Percentiles rank a stretch among this genome's conserved stretches.
Conservation (phyloP, 2,888 invertebrate genomes). For the Drosophila mercatorum region DNA sequence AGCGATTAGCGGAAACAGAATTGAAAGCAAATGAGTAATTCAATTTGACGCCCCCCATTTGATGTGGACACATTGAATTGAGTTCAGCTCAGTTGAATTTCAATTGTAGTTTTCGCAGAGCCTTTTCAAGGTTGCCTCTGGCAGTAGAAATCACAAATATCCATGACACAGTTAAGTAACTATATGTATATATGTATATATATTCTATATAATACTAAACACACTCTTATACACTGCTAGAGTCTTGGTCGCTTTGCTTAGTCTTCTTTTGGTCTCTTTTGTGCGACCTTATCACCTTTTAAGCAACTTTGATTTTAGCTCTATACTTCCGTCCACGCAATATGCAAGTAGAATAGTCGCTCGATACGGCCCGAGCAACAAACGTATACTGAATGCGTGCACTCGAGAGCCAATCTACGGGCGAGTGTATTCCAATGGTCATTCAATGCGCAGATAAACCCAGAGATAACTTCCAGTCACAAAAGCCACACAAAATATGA, state of each 20-base stretch:
- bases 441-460: slow-evolving; percentile 47
- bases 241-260: neutral
- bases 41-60: slow-evolving; percentile 64
- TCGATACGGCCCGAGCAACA: slow-evolving; percentile 52
- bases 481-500: slow-evolving; percentile 42
- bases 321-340: slow-evolving; percentile 66
- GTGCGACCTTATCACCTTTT: slow-evolving; percentile 46
- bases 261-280: slow-evolving; percentile 20
- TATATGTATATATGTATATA: no score
- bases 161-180: neutral
- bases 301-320: slow-evolving; percentile 37
- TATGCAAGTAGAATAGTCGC: slow-evolving; percentile 28
- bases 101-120: slow-evolving; percentile 10
- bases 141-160: neutral
- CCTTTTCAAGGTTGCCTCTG: slow-evolving; percentile 54
- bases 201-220: no score
- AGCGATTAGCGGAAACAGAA: slow-evolving; percentile 39
- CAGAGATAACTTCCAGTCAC: slow-evolving; percentile 42
- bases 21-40: slow-evolving; percentile 39
- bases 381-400: slow-evolving; percentile 57
- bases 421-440: slow-evolving; percentile 49
- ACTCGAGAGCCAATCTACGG: slow-evolving; percentile 42
- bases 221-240: slow-evolving; percentile 4
- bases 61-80: slow-evolving; percentile 31
- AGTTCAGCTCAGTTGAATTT: slow-evolving; percentile 25